Conservation (phyloP, 1,140 invertebrate genomes). For the Pomacea maculata region DNA sequence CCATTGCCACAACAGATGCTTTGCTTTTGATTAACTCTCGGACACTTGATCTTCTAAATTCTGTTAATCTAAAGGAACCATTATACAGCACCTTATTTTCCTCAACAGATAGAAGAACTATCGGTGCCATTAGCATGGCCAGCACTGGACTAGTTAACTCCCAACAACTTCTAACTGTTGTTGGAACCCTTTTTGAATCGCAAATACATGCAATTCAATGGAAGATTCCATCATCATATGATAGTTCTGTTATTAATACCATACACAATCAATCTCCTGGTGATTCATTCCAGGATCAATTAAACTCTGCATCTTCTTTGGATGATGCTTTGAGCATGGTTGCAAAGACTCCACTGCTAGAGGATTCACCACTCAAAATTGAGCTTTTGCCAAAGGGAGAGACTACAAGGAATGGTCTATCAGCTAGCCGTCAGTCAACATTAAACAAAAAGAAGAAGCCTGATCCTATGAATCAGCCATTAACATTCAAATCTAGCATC, state of each 20-base stretch:
- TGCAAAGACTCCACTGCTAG: conserved; percentile 32
- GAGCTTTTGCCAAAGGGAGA: conserved; percentile 49
- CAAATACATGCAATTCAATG: conserved; percentile 50
- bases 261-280: neutral
- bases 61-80: conserved; percentile 38
- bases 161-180: conserved; percentile 45
- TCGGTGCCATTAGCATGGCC: conserved; percentile 42
- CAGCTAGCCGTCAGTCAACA: conserved; percentile 8
- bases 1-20: conserved; percentile 51
- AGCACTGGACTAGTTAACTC: conserved; percentile 35
- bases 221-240: conserved; percentile 26
- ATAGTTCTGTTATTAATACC: neutral
- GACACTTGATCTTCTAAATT: conserved; percentile 47
- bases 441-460: conserved; percentile 33
- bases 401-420: conserved; percentile 24
- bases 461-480: conserved; percentile 47
- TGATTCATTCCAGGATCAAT: neutral
- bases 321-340: conserved; percentile 24
- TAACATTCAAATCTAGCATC: conserved; percentile 59
- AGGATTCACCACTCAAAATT: conserved; percentile 51
- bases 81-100: conserved; percentile 7
- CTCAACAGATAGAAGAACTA: conserved; percentile 1
- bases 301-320: neutral
- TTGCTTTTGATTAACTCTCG: conserved; percentile 55
- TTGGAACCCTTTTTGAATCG: conserved; percentile 57